Conservation (phyloP, 2,797 vertebrate species). For the Chelmon rostratus region DNA sequence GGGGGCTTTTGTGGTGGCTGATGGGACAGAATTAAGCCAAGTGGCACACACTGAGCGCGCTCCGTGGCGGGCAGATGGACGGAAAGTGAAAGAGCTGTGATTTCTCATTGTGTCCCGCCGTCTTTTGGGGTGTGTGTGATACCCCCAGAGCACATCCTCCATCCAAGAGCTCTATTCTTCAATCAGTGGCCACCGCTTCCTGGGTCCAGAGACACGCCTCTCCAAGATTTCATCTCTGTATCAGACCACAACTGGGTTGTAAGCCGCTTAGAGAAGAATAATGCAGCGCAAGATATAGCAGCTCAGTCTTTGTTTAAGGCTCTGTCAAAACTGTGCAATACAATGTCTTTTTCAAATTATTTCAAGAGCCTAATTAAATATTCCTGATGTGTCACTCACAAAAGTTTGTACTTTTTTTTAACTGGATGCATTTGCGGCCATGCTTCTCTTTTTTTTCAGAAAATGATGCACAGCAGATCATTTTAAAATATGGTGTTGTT, state of each 20-base stretch:
- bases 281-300: constrained; percentile 65
- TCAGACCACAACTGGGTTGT: constrained; percentile 77
- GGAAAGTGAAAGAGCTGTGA: constrained; percentile 85
- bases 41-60: constrained; percentile 83
- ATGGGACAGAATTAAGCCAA: constrained; percentile 85
- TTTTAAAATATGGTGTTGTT: constrained; percentile 50
- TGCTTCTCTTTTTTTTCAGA: not conserved
- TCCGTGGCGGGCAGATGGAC: constrained; percentile 84
- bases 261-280: constrained; percentile 77
- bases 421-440: constrained; percentile 8
- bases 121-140: constrained; percentile 81
- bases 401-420: not conserved
- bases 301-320: constrained; percentile 69
- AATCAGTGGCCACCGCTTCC: constrained; percentile 82
- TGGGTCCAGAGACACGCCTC: constrained; percentile 81
- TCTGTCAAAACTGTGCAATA: constrained; percentile 42
- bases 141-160: constrained; percentile 77
- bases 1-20: constrained; percentile 83
- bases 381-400: not conserved
- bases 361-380: constrained; percentile 30
- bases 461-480: constrained; percentile 8
- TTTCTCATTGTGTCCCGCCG: constrained; percentile 85
- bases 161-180: constrained; percentile 83
- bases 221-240: constrained; percentile 80
- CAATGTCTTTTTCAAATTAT: constrained; percentile 24